Evolutionary conservation across 2,113 vertebrate species (phyloP), one percentile per base, ranked within the genome.

Genomic region (Tautogolabrus adspersus): DNA sequence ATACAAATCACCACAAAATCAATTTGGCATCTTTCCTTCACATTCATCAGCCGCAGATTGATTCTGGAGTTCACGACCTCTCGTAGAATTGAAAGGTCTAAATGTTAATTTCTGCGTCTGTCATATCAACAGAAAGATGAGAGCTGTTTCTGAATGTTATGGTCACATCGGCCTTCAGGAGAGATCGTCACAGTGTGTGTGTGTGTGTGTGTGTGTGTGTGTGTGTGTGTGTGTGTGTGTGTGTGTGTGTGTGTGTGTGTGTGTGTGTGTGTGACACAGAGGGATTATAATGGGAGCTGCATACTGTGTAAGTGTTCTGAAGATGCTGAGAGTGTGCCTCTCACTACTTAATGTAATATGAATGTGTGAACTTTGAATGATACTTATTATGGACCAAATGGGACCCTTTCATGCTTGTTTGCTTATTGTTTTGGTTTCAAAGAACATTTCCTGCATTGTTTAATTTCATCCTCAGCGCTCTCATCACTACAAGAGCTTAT

Each of bases 51-150:
- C 59, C 19, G 40, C 1, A 0, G 15, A n/a, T 62, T 30, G 26
- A 21, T 26, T 22, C 1, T 4, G 10, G 30, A 58, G 54, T 65
- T 79, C 60, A 42, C 6, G 19, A 63, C 61, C 51, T 3, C 8
- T 10, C 15, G 16, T 18, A 3, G 23, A 75, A 38, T 62, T 79
- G 66, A 82, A 59, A 72, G 71, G 38, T 69, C 71, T 11, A 44
- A 44, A 44, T 13, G 42, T 6, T 34, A 34, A 34, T 34, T 44
- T 13, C 42, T 44, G 10, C 2, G 10, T 22, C 42, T 10, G 3
- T 63, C 30, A 19, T 21, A 49, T 15, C 56, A 77, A 13, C 58
- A 60, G 42, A 75, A 47, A 8, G 11, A 64, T 37, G 22, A 52
- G 18, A 44, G 52, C 1, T 30, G 40, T 52, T 40, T 44, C 42